A percentile compares a stretch with the other conserved stretches of the same genome.
Evolutionary conservation across 2,113 vertebrate genomes (phyloP).

Genomic region (Grallaria varia): DNA sequence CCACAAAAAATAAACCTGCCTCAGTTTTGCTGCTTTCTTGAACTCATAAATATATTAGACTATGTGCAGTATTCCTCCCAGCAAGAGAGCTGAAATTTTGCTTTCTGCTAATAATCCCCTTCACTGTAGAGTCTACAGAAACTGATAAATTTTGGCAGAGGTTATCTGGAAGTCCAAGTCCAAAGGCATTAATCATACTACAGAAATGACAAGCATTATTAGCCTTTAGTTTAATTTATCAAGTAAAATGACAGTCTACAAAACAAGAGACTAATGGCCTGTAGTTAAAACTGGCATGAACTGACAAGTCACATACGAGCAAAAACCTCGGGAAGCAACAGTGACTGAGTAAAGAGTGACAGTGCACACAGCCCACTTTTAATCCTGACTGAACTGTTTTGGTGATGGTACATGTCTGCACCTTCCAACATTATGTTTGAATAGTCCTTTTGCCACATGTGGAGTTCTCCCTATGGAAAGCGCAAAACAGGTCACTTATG

Average conservation of each 20-base stretch:
- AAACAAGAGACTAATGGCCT: not conserved
- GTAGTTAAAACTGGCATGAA: not conserved
- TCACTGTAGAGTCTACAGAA: not conserved
- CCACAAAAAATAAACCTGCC: conserved; percentile 47
- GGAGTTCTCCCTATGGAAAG: not conserved
- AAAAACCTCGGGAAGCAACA: not conserved
- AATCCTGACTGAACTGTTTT: not conserved
- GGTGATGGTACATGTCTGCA: not conserved
- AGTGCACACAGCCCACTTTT: not conserved
- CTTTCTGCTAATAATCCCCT: conserved; percentile 16
- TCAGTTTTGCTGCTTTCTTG: conserved; percentile 38
- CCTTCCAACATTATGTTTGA: not conserved
- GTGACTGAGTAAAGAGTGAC: not conserved
- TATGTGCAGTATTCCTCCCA: not conserved
- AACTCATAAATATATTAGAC: conserved; percentile 11
- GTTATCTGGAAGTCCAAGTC: not conserved
- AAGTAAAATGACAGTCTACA: conserved; percentile 4
- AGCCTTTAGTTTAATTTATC: not conserved
- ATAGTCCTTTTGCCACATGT: not conserved
- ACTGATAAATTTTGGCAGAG: not conserved
- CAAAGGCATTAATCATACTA: not conserved
- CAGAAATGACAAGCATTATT: not conserved
- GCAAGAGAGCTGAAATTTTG: not conserved
- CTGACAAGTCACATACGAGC: not conserved
- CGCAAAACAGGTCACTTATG: not conserved